Conservation (phyloP, 2,797 vertebrate genomes). For the Falco novaeseelandiae region DNA sequence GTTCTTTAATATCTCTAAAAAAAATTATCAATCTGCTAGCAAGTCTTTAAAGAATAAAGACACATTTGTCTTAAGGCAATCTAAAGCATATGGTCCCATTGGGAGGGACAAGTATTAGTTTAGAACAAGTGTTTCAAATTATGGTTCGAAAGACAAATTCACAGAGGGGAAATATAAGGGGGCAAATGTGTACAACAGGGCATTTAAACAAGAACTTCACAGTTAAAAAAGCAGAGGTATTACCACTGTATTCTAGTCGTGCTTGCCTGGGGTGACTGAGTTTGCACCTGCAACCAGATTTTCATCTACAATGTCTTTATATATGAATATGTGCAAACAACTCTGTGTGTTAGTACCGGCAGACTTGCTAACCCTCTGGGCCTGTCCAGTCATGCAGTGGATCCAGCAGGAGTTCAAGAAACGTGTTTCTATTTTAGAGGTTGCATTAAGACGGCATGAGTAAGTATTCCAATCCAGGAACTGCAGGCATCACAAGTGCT, state of each 20-base stretch:
- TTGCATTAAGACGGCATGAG: background rate
- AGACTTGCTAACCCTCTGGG: background rate
- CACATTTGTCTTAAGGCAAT: background rate
- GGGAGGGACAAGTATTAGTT: background rate
- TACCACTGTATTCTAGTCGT: background rate
- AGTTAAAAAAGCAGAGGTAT: background rate
- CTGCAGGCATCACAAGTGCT: background rate
- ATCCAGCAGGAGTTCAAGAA: background rate
- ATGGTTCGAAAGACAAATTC: background rate
- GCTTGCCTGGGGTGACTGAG: background rate
- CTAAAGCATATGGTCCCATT: background rate
- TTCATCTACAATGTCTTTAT: background rate
- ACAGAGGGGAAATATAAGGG: background rate
- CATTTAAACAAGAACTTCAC: background rate
- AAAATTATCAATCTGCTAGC: background rate
- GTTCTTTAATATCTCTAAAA: background rate
- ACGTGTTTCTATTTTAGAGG: background rate
- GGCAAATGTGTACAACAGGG: background rate
- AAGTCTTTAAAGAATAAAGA: background rate
- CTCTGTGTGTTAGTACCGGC: background rate
- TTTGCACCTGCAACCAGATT: background rate
- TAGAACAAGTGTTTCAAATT: background rate
- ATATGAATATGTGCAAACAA: background rate
- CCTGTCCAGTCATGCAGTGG: background rate
- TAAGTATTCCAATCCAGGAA: background rate